These are phyloP conservation scores for Mesorhabditis spiculigera DNA, from an alignment of 2,888 invertebrate species.

Conservation along the genomic window DNA sequence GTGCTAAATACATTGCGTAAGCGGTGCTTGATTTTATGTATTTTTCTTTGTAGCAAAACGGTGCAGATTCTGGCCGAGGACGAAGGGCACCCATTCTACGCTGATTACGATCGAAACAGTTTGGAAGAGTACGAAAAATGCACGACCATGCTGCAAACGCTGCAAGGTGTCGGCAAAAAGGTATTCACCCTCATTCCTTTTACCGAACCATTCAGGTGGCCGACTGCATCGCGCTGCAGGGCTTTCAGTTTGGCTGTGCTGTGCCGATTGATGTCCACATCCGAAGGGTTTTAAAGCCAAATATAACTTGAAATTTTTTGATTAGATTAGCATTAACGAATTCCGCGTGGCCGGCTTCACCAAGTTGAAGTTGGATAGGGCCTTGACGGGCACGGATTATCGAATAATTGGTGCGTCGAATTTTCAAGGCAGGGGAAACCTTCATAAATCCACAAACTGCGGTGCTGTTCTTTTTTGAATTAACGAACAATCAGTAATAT, in stretches of 20 bases:
- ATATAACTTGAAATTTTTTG: not conserved
- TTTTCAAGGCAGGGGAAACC: no score
- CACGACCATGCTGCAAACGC: conserved; percentile 4
- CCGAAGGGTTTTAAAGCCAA: not conserved
- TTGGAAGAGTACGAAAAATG: conserved; percentile 1
- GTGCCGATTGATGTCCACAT: conserved; percentile 4
- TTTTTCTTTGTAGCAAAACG: not conserved
- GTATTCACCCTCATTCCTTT: not conserved
- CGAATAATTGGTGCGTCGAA: not conserved
- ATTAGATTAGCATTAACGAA: not conserved
- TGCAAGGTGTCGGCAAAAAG: not conserved
- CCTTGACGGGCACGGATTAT: conserved; percentile 1
- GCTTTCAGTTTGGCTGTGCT: not conserved
- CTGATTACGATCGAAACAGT: not conserved
- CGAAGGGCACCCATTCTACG: not conserved
- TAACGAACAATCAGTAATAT: not conserved
- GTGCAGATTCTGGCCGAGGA: not conserved
- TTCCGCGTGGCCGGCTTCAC: not conserved
- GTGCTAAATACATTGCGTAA: not conserved
- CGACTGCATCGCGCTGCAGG: not conserved
- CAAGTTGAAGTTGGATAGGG: not conserved
- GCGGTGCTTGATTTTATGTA: not conserved
- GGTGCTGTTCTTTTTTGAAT: no score
- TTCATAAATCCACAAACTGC: not conserved
- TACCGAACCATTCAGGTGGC: not conserved